phyloP scores from a whole-genome alignment of 2,888 invertebrate genomes.

The Drosophila nr. medialis region DNA sequence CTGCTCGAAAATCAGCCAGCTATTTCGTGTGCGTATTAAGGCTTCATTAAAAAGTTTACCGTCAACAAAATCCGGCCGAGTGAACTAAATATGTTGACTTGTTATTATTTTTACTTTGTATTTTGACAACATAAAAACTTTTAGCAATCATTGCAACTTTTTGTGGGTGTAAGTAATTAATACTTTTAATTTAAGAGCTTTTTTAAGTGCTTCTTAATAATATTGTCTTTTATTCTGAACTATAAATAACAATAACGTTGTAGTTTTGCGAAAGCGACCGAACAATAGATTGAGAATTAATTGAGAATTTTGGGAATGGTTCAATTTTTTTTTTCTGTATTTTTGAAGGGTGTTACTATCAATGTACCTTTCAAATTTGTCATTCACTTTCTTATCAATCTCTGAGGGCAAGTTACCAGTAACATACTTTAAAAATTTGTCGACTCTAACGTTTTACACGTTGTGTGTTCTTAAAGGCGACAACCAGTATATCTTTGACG shows the following conservation, averaged over 20 bases:
- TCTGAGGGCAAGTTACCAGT: too few species aligned
- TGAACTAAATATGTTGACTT: background rate
- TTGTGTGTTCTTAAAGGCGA: too few species aligned
- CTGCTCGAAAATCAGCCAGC: slow-evolving; percentile 69
- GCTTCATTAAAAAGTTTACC: slow-evolving; percentile 51
- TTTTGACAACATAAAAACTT: background rate
- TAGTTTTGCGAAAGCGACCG: background rate
- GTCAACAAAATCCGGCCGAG: background rate
- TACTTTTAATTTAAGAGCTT: background rate
- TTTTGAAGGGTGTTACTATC: background rate
- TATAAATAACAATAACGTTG: background rate
- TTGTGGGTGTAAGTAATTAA: background rate
- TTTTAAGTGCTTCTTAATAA: background rate
- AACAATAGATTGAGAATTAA: too few species aligned
- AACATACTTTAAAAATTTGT: too few species aligned
- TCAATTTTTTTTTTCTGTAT: background rate
- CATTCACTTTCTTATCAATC: too few species aligned
- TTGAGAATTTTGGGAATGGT: too few species aligned
- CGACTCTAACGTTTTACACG: too few species aligned
- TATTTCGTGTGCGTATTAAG: slow-evolving; percentile 34
- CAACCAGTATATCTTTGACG: too few species aligned
- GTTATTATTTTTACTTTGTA: background rate
- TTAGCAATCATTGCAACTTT: background rate
- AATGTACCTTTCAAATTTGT: background rate
- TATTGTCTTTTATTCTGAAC: background rate